A percentile compares a stretch with the other conserved stretches of the same genome.
These are phyloP conservation scores for Chrysodeixis includens DNA, from an alignment of 2,888 invertebrate genomes.

Conservation along the genomic window DNA sequence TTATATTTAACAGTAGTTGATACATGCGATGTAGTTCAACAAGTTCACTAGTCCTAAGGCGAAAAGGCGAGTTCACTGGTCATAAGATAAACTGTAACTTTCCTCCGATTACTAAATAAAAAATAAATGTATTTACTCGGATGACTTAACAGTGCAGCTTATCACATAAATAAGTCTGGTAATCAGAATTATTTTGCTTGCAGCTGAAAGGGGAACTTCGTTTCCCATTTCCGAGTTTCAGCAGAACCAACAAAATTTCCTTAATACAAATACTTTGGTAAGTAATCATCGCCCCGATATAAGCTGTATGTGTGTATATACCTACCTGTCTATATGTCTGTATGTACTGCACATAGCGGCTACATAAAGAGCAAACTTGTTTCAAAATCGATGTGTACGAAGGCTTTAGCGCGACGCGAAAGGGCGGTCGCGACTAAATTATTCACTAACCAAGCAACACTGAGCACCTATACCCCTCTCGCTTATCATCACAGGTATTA, in stretches of 20 bases:
- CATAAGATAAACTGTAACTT: no score
- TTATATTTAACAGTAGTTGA: no score
- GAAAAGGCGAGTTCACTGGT: no score
- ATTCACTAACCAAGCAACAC: constrained; percentile 83
- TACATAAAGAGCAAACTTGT: constrained; percentile 60
- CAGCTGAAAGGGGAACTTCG: no score
- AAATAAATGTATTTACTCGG: no score
- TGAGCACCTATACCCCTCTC: constrained; percentile 76
- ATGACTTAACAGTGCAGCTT: no score
- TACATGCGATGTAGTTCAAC: no score
- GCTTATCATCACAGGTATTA: constrained; percentile 42
- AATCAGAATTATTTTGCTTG: no score
- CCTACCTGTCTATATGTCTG: neutral
- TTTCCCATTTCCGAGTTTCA: no score
- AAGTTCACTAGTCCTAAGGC: no score
- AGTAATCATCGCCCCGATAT: constrained; percentile 8
- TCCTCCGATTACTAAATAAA: no score
- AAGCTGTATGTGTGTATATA: neutral
- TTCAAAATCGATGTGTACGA: constrained; percentile 66
- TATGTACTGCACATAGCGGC: constrained; percentile 28
- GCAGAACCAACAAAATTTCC: neutral
- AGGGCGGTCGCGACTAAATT: constrained; percentile 85
- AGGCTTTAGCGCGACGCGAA: constrained; percentile 67
- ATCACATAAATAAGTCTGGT: no score
- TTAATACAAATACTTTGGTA: neutral